Conservation (phyloP, 2,888 invertebrate species). For the Drosophila monieri region DNA sequence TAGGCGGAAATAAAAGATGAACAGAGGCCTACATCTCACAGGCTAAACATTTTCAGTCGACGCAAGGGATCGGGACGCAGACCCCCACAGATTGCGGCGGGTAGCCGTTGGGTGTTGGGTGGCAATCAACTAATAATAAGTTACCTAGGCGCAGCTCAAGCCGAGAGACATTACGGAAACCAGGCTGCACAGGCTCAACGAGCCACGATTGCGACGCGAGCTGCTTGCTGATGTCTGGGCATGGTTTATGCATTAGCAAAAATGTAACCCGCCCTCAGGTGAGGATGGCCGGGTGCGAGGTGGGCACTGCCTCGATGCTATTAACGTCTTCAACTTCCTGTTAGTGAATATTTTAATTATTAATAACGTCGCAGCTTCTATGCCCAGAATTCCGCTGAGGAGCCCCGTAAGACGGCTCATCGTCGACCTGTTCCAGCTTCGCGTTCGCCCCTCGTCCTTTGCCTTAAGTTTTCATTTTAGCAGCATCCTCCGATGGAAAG, state of each 20-base stretch:
- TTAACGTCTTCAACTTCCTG: slow-evolving; percentile 81
- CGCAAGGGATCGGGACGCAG: slow-evolving; percentile 1
- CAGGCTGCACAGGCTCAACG: background rate
- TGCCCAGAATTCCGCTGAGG: slow-evolving; percentile 23
- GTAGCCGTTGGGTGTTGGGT: slow-evolving; percentile 57
- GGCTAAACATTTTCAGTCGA: slow-evolving; percentile 4
- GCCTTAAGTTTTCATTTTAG: background rate
- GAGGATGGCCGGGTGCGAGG: slow-evolving; percentile 28
- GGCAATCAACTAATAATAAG: slow-evolving; percentile 71
- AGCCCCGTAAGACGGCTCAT: slow-evolving; percentile 66
- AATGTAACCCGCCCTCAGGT: slow-evolving; percentile 77
- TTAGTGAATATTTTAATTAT: slow-evolving; percentile 81
- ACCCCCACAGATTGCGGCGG: background rate
- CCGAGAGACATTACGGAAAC: slow-evolving; percentile 3
- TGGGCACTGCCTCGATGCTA: slow-evolving; percentile 59
- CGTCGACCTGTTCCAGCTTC: slow-evolving; percentile 15
- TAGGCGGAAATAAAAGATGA: too few species aligned
- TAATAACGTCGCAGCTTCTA: slow-evolving; percentile 60
- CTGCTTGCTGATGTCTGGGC: slow-evolving; percentile 74
- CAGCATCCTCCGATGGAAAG: too few species aligned
- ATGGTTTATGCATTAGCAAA: slow-evolving; percentile 76
- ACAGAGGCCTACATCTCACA: background rate
- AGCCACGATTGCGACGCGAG: slow-evolving; percentile 52
- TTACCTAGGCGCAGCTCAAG: slow-evolving; percentile 39
- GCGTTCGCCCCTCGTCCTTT: background rate